These are phyloP conservation scores for Ips nitidus DNA, from an alignment of 1,140 invertebrate species.

Conservation along the genomic window DNA sequence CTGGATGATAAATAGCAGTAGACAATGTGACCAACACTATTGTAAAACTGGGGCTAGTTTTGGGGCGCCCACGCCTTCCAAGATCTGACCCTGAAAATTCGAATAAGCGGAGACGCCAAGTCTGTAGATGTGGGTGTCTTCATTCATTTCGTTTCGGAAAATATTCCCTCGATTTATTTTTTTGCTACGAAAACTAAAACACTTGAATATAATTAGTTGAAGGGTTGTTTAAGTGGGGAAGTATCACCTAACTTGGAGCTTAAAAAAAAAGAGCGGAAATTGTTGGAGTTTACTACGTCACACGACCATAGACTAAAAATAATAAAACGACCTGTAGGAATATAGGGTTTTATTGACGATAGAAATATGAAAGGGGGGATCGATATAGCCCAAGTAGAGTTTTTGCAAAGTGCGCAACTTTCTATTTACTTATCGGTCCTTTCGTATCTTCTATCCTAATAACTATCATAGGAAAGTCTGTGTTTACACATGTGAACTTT, in stretches of 20 bases:
- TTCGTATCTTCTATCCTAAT: too few relatives aligned
- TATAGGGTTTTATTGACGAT: background rate
- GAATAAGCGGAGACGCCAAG: constrained; percentile 26
- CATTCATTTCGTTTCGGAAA: constrained; percentile 29
- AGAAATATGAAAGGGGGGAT: constrained; percentile 2
- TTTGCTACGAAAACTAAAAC: too few relatives aligned
- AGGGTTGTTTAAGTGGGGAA: too few relatives aligned
- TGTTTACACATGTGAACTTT: too few relatives aligned
- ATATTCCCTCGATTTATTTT: background rate
- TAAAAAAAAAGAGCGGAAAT: too few relatives aligned
- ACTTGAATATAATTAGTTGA: too few relatives aligned
- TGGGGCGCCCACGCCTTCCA: constrained; percentile 3
- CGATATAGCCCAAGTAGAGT: background rate
- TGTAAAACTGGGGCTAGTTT: constrained; percentile 12
- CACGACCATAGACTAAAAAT: background rate
- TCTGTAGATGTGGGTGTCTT: constrained; percentile 37
- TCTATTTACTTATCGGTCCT: background rate
- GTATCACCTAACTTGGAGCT: too few relatives aligned
- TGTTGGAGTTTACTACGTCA: too few relatives aligned
- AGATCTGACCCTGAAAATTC: constrained; percentile 16
- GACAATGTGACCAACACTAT: background rate
- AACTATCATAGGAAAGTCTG: too few relatives aligned
- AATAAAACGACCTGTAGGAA: constrained; percentile 9
- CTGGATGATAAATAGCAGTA: too few relatives aligned
- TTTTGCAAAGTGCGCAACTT: background rate